A percentile compares a stretch with the other conserved stretches of the same genome.
Evolutionary conservation across 2,797 vertebrate genomes (phyloP).

Genomic region (Galagoides demidoff): DNA sequence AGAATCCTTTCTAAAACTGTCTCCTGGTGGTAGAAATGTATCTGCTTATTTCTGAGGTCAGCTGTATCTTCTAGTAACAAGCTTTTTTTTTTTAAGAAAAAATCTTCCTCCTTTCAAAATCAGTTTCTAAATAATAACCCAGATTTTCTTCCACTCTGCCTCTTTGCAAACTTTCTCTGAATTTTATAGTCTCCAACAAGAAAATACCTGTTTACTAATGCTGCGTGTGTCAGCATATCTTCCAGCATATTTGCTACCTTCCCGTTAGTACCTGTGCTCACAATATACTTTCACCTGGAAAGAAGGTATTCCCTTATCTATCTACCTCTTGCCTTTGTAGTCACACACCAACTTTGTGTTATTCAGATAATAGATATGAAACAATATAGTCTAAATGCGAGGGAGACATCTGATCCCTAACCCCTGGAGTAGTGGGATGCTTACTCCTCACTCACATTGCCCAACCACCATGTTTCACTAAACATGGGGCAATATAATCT

Average conservation of each 20-base stretch:
- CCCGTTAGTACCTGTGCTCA: neutral
- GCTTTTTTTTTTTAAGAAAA: neutral
- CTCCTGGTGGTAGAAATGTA: conserved; percentile 57
- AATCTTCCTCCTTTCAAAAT: conserved; percentile 56
- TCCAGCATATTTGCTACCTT: neutral
- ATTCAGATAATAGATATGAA: neutral
- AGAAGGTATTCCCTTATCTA: neutral
- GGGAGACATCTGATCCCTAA: neutral
- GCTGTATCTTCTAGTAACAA: conserved; percentile 55
- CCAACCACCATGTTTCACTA: neutral
- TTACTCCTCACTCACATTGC: neutral
- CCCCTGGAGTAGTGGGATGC: neutral
- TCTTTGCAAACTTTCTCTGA: conserved; percentile 48
- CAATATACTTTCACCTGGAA: neutral
- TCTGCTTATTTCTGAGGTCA: conserved; percentile 74
- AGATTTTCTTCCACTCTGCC: conserved; percentile 7
- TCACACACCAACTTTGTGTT: neutral
- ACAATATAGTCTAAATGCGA: neutral
- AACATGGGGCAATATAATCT: neutral
- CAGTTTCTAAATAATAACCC: conserved; percentile 47
- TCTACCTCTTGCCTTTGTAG: conserved; percentile 20
- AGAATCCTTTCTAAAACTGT: conserved; percentile 75
- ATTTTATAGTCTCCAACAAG: neutral
- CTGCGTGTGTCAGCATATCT: neutral
- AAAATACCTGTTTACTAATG: conserved; percentile 41